These are phyloP conservation scores for Dioctria rufipes DNA, from an alignment of 2,888 invertebrate species.

Conservation along the genomic window DNA sequence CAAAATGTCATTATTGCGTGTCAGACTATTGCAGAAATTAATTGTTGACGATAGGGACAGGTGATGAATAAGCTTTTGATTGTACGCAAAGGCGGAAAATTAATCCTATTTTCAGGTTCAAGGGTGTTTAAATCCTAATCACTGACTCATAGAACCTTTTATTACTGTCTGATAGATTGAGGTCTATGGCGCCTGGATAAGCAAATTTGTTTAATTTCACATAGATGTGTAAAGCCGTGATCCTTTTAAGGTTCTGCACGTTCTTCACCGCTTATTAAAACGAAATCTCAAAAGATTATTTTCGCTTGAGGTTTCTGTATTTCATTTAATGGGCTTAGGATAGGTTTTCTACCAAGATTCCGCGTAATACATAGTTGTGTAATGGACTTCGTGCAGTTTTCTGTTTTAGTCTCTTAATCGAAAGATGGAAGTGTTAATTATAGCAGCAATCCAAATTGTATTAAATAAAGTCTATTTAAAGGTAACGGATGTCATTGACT, in stretches of 20 bases:
- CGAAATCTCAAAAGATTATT: conserved; percentile 2
- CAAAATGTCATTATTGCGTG: conserved; percentile 35
- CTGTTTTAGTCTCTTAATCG: too few relatives aligned
- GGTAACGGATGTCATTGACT: too few relatives aligned
- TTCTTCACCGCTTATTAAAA: neutral
- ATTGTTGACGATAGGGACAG: conserved; percentile 39
- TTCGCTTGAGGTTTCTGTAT: neutral
- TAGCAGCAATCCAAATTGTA: too few relatives aligned
- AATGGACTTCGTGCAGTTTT: too few relatives aligned
- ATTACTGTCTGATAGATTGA: conserved; percentile 29
- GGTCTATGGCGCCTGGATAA: conserved; percentile 28
- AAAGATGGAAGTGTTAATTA: too few relatives aligned
- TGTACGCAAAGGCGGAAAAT: conserved; percentile 40
- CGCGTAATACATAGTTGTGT: too few relatives aligned
- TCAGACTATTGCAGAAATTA: conserved; percentile 35
- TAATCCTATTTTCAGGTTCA: conserved; percentile 36
- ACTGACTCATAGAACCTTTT: conserved; percentile 22
- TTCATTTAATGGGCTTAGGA: too few relatives aligned
- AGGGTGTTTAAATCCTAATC: conserved; percentile 31
- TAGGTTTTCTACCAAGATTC: too few relatives aligned
- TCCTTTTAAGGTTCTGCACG: conserved; percentile 1
- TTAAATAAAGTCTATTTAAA: too few relatives aligned
- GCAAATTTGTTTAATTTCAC: neutral
- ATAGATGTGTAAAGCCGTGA: too few relatives aligned
- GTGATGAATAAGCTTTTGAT: conserved; percentile 41